phyloP scores from a whole-genome alignment of 2,113 vertebrate genomes.

The Neolamprologus toae region DNA sequence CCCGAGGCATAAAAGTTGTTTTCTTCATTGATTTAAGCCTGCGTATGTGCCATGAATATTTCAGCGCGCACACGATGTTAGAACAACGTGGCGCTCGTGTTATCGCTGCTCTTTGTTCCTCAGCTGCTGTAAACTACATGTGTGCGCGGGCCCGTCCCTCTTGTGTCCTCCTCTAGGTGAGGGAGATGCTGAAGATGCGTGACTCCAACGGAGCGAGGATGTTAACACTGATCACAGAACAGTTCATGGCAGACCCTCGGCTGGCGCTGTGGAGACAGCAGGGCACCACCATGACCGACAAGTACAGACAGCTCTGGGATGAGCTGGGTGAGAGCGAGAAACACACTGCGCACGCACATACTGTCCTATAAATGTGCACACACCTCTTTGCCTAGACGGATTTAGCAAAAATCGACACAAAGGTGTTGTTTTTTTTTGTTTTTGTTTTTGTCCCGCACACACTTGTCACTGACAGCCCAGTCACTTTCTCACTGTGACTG shows the following conservation, averaged over 20 bases:
- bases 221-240: constrained; percentile 96
- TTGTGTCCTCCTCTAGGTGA: constrained; percentile 73
- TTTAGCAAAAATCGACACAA: constrained; percentile 25
- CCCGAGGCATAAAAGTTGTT: not conserved
- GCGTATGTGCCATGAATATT: not conserved
- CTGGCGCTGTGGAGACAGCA: constrained; percentile 94
- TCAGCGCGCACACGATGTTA: not conserved
- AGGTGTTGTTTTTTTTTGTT: not conserved
- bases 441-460: constrained; percentile 3
- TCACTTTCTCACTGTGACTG: not conserved
- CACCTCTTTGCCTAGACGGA: not conserved
- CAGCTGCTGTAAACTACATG: not conserved
- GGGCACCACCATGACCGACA: constrained; percentile 98
- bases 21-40: not conserved
- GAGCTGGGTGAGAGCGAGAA: constrained; percentile 67
- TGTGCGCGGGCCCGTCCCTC: not conserved
- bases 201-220: constrained; percentile 97
- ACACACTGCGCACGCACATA: not conserved
- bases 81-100: not conserved
- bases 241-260: constrained; percentile 97
- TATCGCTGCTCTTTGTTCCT: not conserved
- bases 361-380: not conserved
- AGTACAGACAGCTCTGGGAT: constrained; percentile 98
- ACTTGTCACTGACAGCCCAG: constrained; percentile 2
- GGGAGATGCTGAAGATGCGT: constrained; percentile 98